Evolutionary conservation across 2,888 invertebrate species (phyloP).

Genomic region (Alloscopus bannaensis): DNA sequence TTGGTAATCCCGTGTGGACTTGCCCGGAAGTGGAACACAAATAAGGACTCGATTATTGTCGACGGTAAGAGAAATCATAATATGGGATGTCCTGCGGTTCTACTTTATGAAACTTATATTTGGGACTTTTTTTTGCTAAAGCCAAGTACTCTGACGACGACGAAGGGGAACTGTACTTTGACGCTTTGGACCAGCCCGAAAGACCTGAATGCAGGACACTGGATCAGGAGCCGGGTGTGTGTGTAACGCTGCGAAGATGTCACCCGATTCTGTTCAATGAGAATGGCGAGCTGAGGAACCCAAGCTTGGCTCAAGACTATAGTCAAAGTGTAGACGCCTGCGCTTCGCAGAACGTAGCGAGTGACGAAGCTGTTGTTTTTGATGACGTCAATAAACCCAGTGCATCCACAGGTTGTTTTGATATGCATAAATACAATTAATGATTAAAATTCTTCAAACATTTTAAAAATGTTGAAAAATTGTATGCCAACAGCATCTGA

Average conservation of each 20-base stretch:
- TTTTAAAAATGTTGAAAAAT: not conserved
- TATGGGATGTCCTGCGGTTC: too few species aligned
- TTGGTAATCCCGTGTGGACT: not conserved
- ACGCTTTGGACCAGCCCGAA: conserved; percentile 55
- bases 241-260: conserved; percentile 63
- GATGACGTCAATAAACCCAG: conserved; percentile 2
- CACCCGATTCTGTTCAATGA: conserved; percentile 68
- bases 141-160: conserved; percentile 50
- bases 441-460: not conserved
- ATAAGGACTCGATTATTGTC: conserved; percentile 67
- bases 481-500: conserved; percentile 1
- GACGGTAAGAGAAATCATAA: conserved; percentile 61
- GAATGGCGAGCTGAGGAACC: conserved; percentile 62
- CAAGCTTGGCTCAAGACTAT: conserved; percentile 65
- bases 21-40: conserved; percentile 66
- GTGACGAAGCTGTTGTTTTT: conserved; percentile 27
- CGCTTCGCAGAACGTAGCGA: conserved; percentile 41
- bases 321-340: conserved; percentile 49
- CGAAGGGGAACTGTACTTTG: conserved; percentile 55
- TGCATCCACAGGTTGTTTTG: not conserved
- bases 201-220: conserved; percentile 65
- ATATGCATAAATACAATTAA: not conserved
- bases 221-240: conserved; percentile 63
- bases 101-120: too few species aligned
- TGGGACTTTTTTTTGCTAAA: not conserved